Percentiles rank a stretch among this genome's conserved stretches.
Conservation (phyloP, 1,140 invertebrate species). For the Gryllus bimaculatus region DNA sequence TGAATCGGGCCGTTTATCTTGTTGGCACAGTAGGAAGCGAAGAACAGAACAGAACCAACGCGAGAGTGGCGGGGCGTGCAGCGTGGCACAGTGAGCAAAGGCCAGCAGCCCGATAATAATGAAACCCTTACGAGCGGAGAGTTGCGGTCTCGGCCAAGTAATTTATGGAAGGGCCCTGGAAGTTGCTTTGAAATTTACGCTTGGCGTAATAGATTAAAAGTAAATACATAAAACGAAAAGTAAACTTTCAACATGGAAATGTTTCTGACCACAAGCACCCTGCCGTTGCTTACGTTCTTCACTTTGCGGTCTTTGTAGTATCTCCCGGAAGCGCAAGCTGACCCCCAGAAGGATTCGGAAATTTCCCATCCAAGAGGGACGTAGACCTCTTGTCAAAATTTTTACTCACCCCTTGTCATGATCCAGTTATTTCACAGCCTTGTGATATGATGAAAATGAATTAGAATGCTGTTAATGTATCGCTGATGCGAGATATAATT, state of each 20-base stretch:
- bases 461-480: too few species aligned
- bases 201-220: neutral
- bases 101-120: neutral
- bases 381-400: too few species aligned
- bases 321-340: neutral
- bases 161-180: neutral
- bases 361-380: neutral
- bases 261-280: neutral
- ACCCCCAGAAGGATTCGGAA: neutral
- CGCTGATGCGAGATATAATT: too few species aligned
- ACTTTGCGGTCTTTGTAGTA: neutral
- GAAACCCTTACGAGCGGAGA: neutral
- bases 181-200: conserved; percentile 4
- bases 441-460: too few species aligned
- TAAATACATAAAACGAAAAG: neutral
- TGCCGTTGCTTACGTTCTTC: neutral
- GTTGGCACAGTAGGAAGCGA: neutral
- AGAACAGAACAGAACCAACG: neutral
- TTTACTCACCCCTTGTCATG: too few species aligned
- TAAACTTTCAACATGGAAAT: neutral
- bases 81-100: neutral
- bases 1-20: conserved; percentile 3
- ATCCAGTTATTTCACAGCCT: too few species aligned
- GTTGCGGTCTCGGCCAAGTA: neutral
- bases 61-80: neutral